Evolutionary conservation across 2,888 invertebrate genomes (phyloP).

Genomic region (Cordilura impudica): DNA sequence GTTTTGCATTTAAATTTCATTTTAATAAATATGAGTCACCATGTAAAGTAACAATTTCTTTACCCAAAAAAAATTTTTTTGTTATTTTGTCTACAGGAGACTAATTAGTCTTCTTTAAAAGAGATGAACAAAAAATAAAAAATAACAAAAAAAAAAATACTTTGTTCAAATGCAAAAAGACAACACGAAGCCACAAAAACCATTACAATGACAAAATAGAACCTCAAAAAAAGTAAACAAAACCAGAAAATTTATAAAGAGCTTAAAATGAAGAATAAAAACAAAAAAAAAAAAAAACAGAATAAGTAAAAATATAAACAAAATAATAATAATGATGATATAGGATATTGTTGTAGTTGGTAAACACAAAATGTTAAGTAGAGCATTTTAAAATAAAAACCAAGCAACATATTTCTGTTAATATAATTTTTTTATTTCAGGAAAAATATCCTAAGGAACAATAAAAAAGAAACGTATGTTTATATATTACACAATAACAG

Average conservation of each 20-base stretch:
- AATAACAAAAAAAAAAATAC: constrained; percentile 5
- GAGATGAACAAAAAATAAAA: not conserved
- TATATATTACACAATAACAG: too few species aligned
- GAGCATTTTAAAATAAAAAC: not conserved
- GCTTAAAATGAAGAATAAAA: constrained; percentile 18
- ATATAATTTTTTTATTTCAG: too few species aligned
- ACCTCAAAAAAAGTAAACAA: constrained; percentile 25
- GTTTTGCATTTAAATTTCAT: too few species aligned
- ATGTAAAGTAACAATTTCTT: too few species aligned
- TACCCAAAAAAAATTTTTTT: constrained; percentile 27
- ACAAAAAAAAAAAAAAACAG: not conserved
- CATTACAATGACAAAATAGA: constrained; percentile 51
- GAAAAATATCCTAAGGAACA: too few species aligned
- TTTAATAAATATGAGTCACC: too few species aligned
- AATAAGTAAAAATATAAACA: constrained; percentile 23
- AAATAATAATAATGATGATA: constrained; percentile 42
- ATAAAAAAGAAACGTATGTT: too few species aligned
- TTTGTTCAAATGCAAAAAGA: constrained; percentile 40
- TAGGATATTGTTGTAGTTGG: constrained; percentile 25
- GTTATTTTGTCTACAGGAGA: constrained; percentile 33
- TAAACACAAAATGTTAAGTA: not conserved
- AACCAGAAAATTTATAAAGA: constrained; percentile 47
- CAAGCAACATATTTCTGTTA: not conserved
- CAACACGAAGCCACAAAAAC: constrained; percentile 40
- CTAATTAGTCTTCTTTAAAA: constrained; percentile 51